phyloP scores from a whole-genome alignment of 2,113 vertebrate species.

The Nesospiza acunhae region DNA sequence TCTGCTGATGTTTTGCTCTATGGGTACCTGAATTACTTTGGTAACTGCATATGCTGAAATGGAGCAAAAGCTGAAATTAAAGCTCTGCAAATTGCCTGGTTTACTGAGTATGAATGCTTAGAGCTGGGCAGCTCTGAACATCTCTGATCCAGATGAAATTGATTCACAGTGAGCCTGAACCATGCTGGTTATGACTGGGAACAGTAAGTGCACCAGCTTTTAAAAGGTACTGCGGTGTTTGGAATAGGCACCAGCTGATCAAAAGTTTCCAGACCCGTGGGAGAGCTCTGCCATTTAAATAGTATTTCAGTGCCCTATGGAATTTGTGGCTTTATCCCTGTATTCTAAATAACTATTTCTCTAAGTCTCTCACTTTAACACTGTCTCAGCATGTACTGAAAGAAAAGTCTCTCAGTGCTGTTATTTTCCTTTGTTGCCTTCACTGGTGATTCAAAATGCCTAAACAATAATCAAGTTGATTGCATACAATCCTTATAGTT shows the following conservation, averaged over 20 bases:
- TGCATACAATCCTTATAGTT: neutral
- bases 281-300: neutral
- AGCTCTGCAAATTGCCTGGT: neutral
- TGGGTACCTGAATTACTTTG: neutral
- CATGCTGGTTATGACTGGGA: neutral
- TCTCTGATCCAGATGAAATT: neutral
- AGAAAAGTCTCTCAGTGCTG: neutral
- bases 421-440: neutral
- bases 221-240: fast-evolving
- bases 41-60: neutral
- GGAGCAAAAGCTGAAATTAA: neutral
- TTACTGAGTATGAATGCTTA: neutral
- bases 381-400: neutral
- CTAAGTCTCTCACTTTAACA: neutral
- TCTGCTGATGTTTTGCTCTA: neutral
- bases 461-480: neutral
- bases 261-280: neutral
- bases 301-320: neutral
- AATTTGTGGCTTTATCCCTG: neutral
- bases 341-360: neutral
- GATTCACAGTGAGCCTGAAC: neutral
- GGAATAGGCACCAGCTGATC: neutral
- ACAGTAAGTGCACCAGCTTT: neutral
- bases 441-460: neutral
- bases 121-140: neutral